phyloP scores from a whole-genome alignment of 1,140 invertebrate genomes.

The Portunus trituberculatus region DNA sequence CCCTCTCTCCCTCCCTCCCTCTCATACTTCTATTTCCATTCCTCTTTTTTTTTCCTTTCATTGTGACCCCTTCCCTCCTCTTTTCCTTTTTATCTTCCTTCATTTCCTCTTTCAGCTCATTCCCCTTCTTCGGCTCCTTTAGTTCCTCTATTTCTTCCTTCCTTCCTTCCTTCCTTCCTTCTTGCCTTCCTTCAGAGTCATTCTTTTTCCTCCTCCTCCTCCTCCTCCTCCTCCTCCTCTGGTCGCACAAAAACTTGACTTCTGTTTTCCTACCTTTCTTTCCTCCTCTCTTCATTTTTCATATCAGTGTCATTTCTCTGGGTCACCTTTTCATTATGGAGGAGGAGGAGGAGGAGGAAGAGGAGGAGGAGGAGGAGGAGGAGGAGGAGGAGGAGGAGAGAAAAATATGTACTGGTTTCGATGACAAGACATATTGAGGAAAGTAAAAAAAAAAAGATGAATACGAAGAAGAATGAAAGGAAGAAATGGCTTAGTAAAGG shows the following conservation, averaged over 20 bases:
- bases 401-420: too few relatives aligned
- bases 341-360: too few relatives aligned
- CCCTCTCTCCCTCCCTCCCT: background rate
- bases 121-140: background rate
- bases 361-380: too few relatives aligned
- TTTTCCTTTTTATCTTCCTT: background rate
- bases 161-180: background rate
- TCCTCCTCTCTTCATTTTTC: background rate
- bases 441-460: too few relatives aligned
- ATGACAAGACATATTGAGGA: too few relatives aligned
- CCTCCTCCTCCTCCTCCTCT: background rate
- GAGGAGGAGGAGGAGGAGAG: too few relatives aligned
- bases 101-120: too few relatives aligned
- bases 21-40: background rate
- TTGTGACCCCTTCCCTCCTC: background rate
- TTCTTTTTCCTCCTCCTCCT: background rate
- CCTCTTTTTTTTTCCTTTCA: background rate
- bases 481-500: too few relatives aligned
- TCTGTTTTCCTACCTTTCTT: background rate
- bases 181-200: background rate
- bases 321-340: background rate
- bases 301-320: background rate
- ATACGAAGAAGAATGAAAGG: too few relatives aligned
- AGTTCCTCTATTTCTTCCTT: background rate
- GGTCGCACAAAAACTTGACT: background rate